Base-by-base conservation (phyloP, 2,888 invertebrate genomes). In the Oligia strigilis region DNA sequence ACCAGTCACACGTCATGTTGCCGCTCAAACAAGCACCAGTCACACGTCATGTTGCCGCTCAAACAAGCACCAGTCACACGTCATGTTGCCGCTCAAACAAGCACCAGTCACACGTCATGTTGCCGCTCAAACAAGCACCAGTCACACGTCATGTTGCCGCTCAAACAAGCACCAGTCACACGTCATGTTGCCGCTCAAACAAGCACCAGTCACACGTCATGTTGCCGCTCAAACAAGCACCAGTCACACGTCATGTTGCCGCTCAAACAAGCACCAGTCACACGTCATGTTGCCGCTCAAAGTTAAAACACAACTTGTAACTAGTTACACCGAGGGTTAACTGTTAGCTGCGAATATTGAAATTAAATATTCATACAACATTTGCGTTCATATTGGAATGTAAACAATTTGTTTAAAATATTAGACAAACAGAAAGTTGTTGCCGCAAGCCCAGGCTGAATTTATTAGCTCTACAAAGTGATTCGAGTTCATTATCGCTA, bases 381-480 rank as follows among this genome's bases (percentile, higher is more conserved):
- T 83, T 75, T 77, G 65, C 72, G 70, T 80, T 72, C 70, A 79
- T 82, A 75, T 78, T 67, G 73, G 75, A 71, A 66, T 77, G 82
- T 76, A 80, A 86, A 81, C 84, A 83, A 84, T 84, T 84, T 82
- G 80, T 82, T 83, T 80, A 81, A 86, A 88, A 88, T 82, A 80
- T 85, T 81, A 67, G 77, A 46, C 75, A 77, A 82, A 82, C 83
- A 82, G 77, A 83, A 87, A 78, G 78, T 83, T 81, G 77, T 80
- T 36, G 70, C 81, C 85, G 77, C 85, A 77, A 81, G 75, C 78
- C 65, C 72, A 60, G 77, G 66, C 65, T 64, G 76, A 82, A 89
- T 89, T 85, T 90, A 89, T 90, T 86, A 89, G 76, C 78, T 78
- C 71, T 77, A 82, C 83, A 86, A 85, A 90, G 84, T 85, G 89